A percentile compares a stretch with the other conserved stretches of the same genome.
phyloP scores from a whole-genome alignment of 1,140 invertebrate genomes.

The Pseudomyrmex concolor region DNA sequence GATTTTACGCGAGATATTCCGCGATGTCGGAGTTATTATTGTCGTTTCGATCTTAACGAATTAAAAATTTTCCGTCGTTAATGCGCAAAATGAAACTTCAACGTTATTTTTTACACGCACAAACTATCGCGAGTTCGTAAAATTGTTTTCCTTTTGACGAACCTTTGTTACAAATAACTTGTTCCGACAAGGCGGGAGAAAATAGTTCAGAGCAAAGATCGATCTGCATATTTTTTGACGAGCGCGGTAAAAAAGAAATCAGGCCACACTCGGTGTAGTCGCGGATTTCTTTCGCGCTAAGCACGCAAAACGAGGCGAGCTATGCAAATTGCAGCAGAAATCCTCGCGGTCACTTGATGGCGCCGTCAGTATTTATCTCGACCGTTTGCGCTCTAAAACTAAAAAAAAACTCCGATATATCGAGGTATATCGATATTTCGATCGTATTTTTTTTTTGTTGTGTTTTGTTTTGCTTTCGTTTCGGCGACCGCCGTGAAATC shows the following conservation, averaged over 20 bases:
- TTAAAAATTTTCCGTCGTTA: neutral
- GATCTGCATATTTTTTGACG: slow-evolving; percentile 56
- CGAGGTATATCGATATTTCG: neutral
- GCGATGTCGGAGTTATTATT: no score
- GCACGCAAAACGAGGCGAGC: slow-evolving; percentile 61
- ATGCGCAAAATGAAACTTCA: neutral
- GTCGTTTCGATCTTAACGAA: neutral
- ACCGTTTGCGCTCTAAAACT: slow-evolving; percentile 57
- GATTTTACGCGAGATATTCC: slow-evolving; percentile 38
- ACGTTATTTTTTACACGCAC: neutral
- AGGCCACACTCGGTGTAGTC: slow-evolving; percentile 54
- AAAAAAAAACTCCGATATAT: slow-evolving; percentile 61
- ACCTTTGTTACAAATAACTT: slow-evolving; percentile 2
- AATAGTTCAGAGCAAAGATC: slow-evolving; percentile 43
- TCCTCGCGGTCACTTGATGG: slow-evolving; percentile 59
- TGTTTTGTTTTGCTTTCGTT: slow-evolving; percentile 1
- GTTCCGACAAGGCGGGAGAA: slow-evolving; percentile 9
- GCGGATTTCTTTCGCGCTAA: slow-evolving; percentile 64
- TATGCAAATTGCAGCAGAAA: slow-evolving; percentile 71
- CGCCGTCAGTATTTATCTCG: slow-evolving; percentile 54
- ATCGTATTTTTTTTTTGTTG: neutral
- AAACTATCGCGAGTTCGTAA: neutral
- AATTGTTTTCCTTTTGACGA: neutral
- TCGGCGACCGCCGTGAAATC: neutral
- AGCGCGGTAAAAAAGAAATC: slow-evolving; percentile 65